Conservation (phyloP, 2,797 vertebrate species). For the Apogon talboti region DNA sequence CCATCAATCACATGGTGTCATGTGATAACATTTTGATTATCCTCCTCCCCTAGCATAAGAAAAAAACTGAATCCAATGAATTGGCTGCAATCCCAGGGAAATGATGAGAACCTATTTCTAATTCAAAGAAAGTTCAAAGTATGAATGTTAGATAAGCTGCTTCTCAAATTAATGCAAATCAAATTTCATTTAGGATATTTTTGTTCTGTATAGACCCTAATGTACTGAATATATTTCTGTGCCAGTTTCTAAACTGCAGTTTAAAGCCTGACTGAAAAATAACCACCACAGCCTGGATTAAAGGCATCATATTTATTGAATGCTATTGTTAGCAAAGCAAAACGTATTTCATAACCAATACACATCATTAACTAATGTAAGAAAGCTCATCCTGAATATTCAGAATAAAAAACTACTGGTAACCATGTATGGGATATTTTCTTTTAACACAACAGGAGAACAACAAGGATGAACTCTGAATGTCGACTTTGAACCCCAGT, state of each 20-base stretch:
- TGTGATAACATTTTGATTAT: conserved; percentile 80
- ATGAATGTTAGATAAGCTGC: conserved; percentile 78
- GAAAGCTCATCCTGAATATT: background rate
- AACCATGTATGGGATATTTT: background rate
- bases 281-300: conserved; percentile 60
- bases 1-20: conserved; percentile 78
- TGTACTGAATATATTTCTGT: conserved; percentile 61
- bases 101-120: conserved; percentile 77
- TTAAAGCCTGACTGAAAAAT: conserved; percentile 59
- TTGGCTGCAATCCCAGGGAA: conserved; percentile 79
- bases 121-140: conserved; percentile 79
- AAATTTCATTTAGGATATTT: conserved; percentile 78
- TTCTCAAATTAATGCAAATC: conserved; percentile 80
- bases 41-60: conserved; percentile 56
- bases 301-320: conserved; percentile 59
- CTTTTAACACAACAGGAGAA: conserved; percentile 7
- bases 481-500: background rate
- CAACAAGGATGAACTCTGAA: conserved; percentile 21
- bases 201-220: conserved; percentile 68
- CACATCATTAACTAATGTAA: conserved; percentile 24
- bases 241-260: conserved; percentile 55
- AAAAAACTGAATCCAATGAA: conserved; percentile 71
- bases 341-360: conserved; percentile 25
- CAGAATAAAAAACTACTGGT: background rate
- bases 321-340: conserved; percentile 44